Percentiles rank a stretch among this genome's conserved stretches.
phyloP scores from a whole-genome alignment of 1,140 invertebrate genomes.

The Lepidurus packardi region DNA sequence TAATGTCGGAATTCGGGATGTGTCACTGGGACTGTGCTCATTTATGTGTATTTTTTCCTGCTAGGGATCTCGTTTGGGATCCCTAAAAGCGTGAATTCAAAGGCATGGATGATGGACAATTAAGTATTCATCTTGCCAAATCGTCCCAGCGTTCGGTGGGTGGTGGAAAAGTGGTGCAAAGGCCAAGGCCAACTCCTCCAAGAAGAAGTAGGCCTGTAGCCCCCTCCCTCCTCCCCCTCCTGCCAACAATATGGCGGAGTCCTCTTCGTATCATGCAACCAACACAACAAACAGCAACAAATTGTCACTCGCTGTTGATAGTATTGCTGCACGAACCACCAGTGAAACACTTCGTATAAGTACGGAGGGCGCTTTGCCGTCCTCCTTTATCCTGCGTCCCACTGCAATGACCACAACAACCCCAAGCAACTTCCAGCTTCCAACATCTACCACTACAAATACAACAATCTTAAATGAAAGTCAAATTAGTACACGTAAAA shows the following conservation, averaged over 20 bases:
- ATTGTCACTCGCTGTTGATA: neutral
- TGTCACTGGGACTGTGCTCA: conserved; percentile 16
- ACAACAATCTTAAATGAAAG: conserved; percentile 14
- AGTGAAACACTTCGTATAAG: conserved; percentile 27
- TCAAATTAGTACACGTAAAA: conserved; percentile 50
- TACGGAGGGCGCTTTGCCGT: neutral
- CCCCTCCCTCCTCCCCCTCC: conserved; percentile 10
- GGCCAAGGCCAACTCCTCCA: conserved; percentile 9
- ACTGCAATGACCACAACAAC: neutral
- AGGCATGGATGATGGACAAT: conserved; percentile 32
- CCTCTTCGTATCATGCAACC: conserved; percentile 11
- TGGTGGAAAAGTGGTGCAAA: conserved; percentile 10
- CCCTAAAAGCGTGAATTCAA: conserved; percentile 25
- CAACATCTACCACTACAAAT: conserved; percentile 19
- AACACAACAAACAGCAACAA: conserved; percentile 19
- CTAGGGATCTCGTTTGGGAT: conserved; percentile 28
- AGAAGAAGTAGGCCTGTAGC: conserved; percentile 7
- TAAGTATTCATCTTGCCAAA: conserved; percentile 10
- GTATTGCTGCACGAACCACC: conserved; percentile 12
- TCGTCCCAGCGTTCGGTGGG: conserved; percentile 16
- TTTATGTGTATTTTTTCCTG: conserved; percentile 29
- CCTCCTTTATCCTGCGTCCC: neutral
- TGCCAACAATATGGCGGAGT: conserved; percentile 30
- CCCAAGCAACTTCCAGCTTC: neutral
- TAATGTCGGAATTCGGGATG: conserved; percentile 8